A percentile compares a stretch with the other conserved stretches of the same genome.
phyloP scores from a whole-genome alignment of 2,888 invertebrate genomes.

The Platycheirus albimanus region DNA sequence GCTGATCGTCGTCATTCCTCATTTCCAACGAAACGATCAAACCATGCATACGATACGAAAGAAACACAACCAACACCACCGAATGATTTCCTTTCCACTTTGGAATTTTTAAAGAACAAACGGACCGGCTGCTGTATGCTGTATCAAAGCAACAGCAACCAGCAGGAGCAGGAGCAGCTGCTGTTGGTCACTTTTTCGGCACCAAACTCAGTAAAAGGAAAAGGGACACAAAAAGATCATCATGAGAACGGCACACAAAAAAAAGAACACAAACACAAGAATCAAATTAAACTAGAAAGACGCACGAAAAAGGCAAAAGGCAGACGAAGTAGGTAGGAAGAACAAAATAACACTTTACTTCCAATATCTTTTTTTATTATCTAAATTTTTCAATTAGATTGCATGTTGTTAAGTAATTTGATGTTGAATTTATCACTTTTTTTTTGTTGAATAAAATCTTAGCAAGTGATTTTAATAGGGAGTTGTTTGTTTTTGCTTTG shows the following conservation, averaged over 20 bases:
- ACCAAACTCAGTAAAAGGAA: conserved; percentile 35
- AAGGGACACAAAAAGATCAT: conserved; percentile 27
- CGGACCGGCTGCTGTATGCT: conserved; percentile 19
- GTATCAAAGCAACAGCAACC: conserved; percentile 18
- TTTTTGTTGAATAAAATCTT: neutral
- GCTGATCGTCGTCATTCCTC: neutral
- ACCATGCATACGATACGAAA: neutral
- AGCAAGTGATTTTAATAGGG: neutral
- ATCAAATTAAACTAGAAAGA: conserved; percentile 9
- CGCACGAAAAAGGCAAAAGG: neutral
- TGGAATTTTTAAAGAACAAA: neutral
- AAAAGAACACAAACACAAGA: conserved; percentile 7
- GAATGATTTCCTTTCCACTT: neutral
- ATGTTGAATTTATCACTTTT: too few relatives aligned
- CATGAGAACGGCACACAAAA: conserved; percentile 12
- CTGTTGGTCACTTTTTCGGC: conserved; percentile 53
- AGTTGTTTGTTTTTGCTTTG: too few relatives aligned
- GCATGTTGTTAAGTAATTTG: too few relatives aligned
- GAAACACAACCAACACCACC: too few relatives aligned
- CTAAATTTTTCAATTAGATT: too few relatives aligned
- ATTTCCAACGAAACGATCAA: conserved; percentile 12
- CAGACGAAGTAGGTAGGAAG: too few relatives aligned
- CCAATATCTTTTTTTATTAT: neutral
- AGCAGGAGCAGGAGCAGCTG: conserved; percentile 54
- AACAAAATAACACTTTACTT: conserved; percentile 3